Conservation (phyloP, 2,888 invertebrate species). For the Molanna angustata region DNA sequence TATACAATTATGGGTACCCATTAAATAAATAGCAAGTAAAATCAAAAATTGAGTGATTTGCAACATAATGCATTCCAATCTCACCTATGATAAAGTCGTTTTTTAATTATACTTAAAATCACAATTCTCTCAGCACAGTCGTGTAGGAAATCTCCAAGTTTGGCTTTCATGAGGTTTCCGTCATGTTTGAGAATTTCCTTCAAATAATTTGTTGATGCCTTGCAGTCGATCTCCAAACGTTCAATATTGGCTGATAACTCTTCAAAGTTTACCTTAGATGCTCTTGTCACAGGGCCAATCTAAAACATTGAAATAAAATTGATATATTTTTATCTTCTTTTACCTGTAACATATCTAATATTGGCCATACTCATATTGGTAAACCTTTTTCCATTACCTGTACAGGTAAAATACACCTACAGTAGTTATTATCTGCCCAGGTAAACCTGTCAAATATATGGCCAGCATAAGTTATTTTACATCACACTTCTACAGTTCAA, state of each 20-base stretch:
- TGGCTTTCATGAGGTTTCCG: constrained; percentile 81
- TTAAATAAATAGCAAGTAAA: too few relatives aligned
- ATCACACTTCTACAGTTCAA: too few relatives aligned
- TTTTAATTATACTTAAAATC: constrained; percentile 85
- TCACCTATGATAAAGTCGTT: constrained; percentile 85
- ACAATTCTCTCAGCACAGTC: constrained; percentile 98
- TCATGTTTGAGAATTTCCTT: constrained; percentile 95
- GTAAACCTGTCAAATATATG: too few relatives aligned
- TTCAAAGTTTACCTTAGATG: constrained; percentile 94
- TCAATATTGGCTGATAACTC: constrained; percentile 81
- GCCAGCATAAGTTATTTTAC: too few relatives aligned
- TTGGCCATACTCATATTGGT: too few relatives aligned
- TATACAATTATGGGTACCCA: too few relatives aligned
- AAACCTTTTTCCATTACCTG: too few relatives aligned
- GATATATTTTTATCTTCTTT: neutral
- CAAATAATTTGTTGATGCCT: constrained; percentile 94
- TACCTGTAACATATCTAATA: neutral
- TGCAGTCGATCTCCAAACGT: constrained; percentile 93
- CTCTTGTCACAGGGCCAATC: constrained; percentile 87
- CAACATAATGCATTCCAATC: too few relatives aligned
- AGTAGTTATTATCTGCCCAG: too few relatives aligned
- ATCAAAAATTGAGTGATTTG: too few relatives aligned
- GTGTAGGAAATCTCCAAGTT: constrained; percentile 92
- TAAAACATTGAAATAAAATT: constrained; percentile 38
- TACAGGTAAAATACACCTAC: too few relatives aligned